phyloP scores from a whole-genome alignment of 2,113 vertebrate genomes.

The Ardeotis arabs region DNA sequence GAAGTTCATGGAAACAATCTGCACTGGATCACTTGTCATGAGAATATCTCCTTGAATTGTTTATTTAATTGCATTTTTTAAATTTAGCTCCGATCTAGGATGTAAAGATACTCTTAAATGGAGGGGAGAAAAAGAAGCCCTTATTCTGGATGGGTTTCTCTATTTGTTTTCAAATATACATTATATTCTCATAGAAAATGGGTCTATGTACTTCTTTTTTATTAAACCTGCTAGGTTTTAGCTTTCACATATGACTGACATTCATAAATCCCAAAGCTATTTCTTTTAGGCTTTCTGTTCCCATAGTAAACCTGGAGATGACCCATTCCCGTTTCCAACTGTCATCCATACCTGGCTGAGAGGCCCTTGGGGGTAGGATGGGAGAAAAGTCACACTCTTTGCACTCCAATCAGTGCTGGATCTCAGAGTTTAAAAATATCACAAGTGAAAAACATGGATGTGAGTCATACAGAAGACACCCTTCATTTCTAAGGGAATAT shows the following conservation, averaged over 20 bases:
- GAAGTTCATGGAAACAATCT: not conserved
- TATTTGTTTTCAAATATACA: not conserved
- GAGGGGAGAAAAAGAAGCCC: not conserved
- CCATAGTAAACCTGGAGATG: not conserved
- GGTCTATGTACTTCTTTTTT: not conserved
- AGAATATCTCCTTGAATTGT: not conserved
- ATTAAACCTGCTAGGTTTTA: not conserved
- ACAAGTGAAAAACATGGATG: constrained; percentile 65
- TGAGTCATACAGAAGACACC: constrained; percentile 66
- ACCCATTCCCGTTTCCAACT: not conserved
- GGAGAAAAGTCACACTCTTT: not conserved
- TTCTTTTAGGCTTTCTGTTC: not conserved
- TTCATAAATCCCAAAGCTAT: not conserved
- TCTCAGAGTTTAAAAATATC: constrained; percentile 66
- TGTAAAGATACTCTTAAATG: not conserved
- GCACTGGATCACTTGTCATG: not conserved
- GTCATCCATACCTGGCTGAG: not conserved
- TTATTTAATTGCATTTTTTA: not conserved
- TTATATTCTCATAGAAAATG: not conserved
- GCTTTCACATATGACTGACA: not conserved
- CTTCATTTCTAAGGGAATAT: constrained; percentile 30
- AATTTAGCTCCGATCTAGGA: not conserved
- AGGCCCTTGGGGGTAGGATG: not conserved
- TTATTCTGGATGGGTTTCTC: not conserved
- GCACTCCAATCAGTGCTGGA: constrained; percentile 30